Conservation (phyloP, 1,140 invertebrate species). For the Ptiloglossa arizonensis region DNA sequence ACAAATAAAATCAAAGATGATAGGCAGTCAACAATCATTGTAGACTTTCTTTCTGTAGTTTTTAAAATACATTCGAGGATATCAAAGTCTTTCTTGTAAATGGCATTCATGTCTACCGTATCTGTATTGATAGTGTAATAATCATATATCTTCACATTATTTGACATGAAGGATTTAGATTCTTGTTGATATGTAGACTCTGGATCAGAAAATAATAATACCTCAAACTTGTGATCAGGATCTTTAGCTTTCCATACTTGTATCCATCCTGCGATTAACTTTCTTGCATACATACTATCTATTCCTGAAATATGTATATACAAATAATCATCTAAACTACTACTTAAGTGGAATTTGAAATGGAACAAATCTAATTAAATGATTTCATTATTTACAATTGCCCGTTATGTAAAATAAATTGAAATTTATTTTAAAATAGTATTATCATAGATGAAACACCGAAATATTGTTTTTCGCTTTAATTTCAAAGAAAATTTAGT, state of each 20-base stretch:
- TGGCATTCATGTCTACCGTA: slow-evolving; percentile 2
- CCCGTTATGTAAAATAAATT: too few species aligned
- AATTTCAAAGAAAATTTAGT: neutral
- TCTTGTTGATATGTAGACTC: slow-evolving; percentile 58
- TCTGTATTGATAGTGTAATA: slow-evolving; percentile 69
- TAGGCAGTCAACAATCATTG: slow-evolving; percentile 75
- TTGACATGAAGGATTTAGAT: slow-evolving; percentile 52
- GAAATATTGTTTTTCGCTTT: slow-evolving; percentile 23
- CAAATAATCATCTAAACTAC: neutral
- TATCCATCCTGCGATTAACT: slow-evolving; percentile 76
- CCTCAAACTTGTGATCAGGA: slow-evolving; percentile 48
- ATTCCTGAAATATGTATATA: slow-evolving; percentile 62
- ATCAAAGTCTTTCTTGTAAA: slow-evolving; percentile 56
- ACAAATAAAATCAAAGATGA: slow-evolving; percentile 70
- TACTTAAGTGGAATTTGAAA: neutral
- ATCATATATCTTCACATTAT: slow-evolving; percentile 72
- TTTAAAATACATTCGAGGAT: slow-evolving; percentile 62
- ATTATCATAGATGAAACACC: neutral
- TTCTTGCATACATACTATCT: slow-evolving; percentile 63
- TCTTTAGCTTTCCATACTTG: slow-evolving; percentile 65
- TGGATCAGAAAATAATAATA: slow-evolving; percentile 73
- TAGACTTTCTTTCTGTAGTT: slow-evolving; percentile 44
- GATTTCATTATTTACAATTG: too few species aligned
- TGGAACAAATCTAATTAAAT: neutral
- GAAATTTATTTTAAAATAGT: too few species aligned